Evolutionary conservation across 2,113 vertebrate genomes (phyloP).

Genomic region (Mustelus asterias): DNA sequence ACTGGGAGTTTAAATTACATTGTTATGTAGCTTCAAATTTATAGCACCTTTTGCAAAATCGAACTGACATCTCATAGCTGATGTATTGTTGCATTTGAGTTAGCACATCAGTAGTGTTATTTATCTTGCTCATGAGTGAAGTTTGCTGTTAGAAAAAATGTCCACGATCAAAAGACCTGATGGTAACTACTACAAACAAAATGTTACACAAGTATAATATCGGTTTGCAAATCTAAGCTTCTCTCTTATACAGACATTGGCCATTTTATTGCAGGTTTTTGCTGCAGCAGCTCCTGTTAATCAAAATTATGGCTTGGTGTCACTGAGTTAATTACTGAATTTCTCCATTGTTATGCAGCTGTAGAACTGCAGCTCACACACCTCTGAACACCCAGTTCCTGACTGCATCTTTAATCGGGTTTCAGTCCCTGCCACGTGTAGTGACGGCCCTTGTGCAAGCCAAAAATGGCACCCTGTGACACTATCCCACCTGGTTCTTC

Average conservation of each 20-base stretch:
- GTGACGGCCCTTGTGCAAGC: not conserved
- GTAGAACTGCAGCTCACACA: not conserved
- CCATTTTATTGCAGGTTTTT: not conserved
- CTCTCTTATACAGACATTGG: not conserved
- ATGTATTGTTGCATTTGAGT: not conserved
- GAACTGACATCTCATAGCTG: not conserved
- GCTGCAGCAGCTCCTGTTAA: not conserved
- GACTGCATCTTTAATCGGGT: not conserved
- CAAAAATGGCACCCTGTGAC: not conserved
- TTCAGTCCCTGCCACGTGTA: not conserved
- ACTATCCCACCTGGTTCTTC: not conserved
- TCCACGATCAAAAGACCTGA: not conserved
- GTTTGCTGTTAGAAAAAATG: not conserved
- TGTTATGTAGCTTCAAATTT: not conserved
- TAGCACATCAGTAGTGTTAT: not conserved
- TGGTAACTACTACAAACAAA: not conserved
- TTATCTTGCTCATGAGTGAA: not conserved
- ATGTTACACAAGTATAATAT: not conserved
- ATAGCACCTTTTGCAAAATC: not conserved
- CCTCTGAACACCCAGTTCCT: not conserved
- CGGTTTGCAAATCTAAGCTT: not conserved
- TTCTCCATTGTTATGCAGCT: not conserved
- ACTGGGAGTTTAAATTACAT: not conserved
- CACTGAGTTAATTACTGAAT: not conserved
- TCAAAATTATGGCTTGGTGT: not conserved